Conservation (phyloP, 2,888 invertebrate genomes). For the Cryptophagus acutangulus region DNA sequence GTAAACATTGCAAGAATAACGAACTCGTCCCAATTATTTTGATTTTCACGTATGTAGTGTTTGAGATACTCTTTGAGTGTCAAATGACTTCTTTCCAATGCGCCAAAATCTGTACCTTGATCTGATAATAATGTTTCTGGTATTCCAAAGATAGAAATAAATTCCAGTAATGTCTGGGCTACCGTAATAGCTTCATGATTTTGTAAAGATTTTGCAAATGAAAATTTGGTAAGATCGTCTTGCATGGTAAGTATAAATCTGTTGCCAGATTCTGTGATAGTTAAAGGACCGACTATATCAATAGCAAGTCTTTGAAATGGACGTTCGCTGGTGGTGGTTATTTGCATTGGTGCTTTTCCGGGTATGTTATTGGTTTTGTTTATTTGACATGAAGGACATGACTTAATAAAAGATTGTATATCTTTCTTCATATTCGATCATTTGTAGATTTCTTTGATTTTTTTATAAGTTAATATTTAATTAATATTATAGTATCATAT, state of each 20-base stretch:
- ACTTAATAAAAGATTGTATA: background rate
- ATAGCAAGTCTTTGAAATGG: conserved; percentile 29
- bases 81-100: conserved; percentile 35
- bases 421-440: background rate
- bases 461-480: background rate
- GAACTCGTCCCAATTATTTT: conserved; percentile 34
- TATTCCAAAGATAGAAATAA: conserved; percentile 36
- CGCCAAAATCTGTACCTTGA: conserved; percentile 40
- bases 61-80: conserved; percentile 34
- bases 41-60: conserved; percentile 30
- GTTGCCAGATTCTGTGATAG: conserved; percentile 23
- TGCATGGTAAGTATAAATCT: conserved; percentile 24
- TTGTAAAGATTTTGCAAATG: conserved; percentile 26
- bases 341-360: conserved; percentile 30
- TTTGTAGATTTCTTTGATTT: conserved; percentile 1
- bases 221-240: conserved; percentile 32
- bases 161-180: conserved; percentile 30
- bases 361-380: conserved; percentile 2
- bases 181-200: conserved; percentile 32
- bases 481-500: too few species aligned
- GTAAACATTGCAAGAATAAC: conserved; percentile 32
- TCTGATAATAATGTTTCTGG: conserved; percentile 39
- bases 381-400: background rate
- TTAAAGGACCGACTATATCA: conserved; percentile 31
- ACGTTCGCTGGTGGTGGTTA: conserved; percentile 25